Evolutionary conservation across 2,113 vertebrate genomes (phyloP), one percentile per base, ranked within the genome.

Genomic region (Salminus brasiliensis): DNA sequence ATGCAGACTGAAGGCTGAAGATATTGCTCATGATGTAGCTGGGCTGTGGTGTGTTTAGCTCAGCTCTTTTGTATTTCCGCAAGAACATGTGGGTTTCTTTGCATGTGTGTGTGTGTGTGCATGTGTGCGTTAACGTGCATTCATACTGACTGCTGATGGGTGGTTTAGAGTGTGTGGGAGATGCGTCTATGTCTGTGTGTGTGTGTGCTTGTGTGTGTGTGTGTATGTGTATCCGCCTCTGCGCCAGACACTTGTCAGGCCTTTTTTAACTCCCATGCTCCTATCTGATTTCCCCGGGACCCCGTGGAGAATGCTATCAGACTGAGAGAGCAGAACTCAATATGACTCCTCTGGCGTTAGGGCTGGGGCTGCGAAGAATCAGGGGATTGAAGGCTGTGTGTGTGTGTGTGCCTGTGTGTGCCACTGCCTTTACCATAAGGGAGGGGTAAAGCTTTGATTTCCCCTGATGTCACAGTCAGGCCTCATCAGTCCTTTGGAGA

Each of bases 361-460:
- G 52, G 65, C 65, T 25, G 41, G 41, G 60, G 30, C 70, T 72
- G 69, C 49, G 74, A 77, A 66, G 60, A 66, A 73, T 75, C 49
- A 27, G 25, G 41, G 65, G 53, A 79, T 79, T 75, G 69, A 55
- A 67, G 34, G 25, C 45, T n/a, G 59, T 72, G 52, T 53, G 68
- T 43, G 39, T 63, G 43, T 29, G 29, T 78, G 53, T 71, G 36
- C 67, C 23, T 29, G 67, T 71, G 66, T 41, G 41, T 73, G 43
- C 25, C 25, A 30, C 21, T 45, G 29, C 59, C 69, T 81, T 79
- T 16, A 73, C 53, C 18, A 79, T 80, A 80, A 79, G 47, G 82
- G 75, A 84, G 41, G 55, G 78, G 68, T 83, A 69, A 60, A 25
- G 43, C 81, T 89, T 89, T 91, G 89, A 93, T 93, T 93, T 92